Evolutionary conservation across 2,797 vertebrate genomes (phyloP).

Genomic region (Onychomys arenicola): DNA sequence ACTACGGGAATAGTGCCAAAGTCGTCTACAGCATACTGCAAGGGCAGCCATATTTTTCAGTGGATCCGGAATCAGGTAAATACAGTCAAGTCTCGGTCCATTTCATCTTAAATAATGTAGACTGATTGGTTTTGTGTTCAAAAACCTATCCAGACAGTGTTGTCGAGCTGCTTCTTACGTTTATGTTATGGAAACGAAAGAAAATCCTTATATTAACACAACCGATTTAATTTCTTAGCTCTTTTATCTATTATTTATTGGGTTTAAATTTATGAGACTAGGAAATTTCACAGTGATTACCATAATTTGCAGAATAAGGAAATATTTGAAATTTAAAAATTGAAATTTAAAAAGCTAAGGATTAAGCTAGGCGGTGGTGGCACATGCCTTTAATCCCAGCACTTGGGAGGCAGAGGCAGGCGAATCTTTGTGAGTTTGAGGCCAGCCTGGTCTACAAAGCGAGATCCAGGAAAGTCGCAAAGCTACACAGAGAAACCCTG

Average conservation of each 20-base stretch:
- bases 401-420: too few relatives aligned
- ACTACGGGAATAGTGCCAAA: constrained; percentile 97
- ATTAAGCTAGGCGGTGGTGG: too few relatives aligned
- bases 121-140: neutral
- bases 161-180: neutral
- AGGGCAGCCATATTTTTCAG: constrained; percentile 97
- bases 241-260: neutral
- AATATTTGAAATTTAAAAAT: neutral
- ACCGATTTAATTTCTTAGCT: neutral
- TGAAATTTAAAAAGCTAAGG: neutral
- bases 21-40: constrained; percentile 98
- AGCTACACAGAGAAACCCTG: too few relatives aligned
- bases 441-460: too few relatives aligned
- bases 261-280: neutral
- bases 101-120: neutral
- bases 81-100: neutral
- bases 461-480: too few relatives aligned
- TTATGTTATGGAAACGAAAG: neutral
- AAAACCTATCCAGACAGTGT: neutral
- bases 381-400: too few relatives aligned
- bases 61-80: constrained; percentile 97
- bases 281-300: neutral
- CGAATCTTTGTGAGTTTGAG: too few relatives aligned
- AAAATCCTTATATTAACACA: neutral
- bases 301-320: neutral